Evolutionary conservation across 37 sponge, comb jelly and placozoan genomes (phyloP), one percentile per base, ranked within the genome.

Genomic region (Aplysina aerophoba): DNA sequence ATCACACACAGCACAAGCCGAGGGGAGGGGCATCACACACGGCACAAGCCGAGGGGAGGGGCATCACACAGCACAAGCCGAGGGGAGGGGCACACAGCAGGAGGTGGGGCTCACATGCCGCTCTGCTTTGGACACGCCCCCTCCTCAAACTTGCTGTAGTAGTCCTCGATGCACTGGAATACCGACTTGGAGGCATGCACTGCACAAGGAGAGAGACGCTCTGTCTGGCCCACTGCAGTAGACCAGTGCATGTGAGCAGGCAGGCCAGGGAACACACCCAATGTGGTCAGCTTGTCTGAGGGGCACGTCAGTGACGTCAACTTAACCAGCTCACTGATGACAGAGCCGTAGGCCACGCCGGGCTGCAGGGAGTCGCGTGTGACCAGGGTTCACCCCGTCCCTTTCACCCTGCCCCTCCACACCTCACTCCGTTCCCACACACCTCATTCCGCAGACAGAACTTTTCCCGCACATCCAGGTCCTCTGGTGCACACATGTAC

Each of bases 371-470:
- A 8, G 64, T 20, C 28, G 56, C 57, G 57, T 64, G 59, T 59
- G 60, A 56, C 19, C 24, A 0, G 61, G 67, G 35, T 61, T 1
- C 50, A 39, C 3, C 50, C 8, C 50, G 3, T 11, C 3, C 8
- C 6, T 8, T 11, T 3, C 50, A 44, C 50, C 8, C 50, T 11
- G 3, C 3, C 50, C 50, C 50, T 44, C 8, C 50, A 44, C 50
- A 44, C 8, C 50, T 8, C 50, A 44, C 50, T 8, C 50, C 50
- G 6, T 8, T 75, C 16, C 0, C 35, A 22, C 81, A 75, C 14
- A 94, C 94, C 89, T 89, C 85, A 0, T 86, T 79, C 20, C 78
- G 14, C 21, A 94, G 81, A 73, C 89, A 89, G 80, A 86, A 94
- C 55, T 94, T 90, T 55, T 84, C 81, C 58, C 89, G 55, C 34